Conservation (phyloP, 2,797 vertebrate species). For the Myotis pilosus region DNA sequence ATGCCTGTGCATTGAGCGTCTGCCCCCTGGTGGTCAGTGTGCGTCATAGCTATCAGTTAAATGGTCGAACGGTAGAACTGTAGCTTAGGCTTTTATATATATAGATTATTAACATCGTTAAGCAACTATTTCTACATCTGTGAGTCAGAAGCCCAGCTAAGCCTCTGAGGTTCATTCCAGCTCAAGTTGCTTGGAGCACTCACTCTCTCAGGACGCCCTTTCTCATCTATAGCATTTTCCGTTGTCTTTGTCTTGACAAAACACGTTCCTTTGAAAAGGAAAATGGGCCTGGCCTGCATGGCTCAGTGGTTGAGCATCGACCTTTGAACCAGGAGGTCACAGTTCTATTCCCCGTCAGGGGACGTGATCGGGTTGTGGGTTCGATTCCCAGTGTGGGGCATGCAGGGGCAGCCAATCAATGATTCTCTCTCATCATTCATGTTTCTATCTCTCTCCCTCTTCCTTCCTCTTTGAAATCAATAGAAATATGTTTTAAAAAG, state of each 20-base stretch:
- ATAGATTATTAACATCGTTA: neutral
- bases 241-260: neutral
- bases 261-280: neutral
- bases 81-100: no score
- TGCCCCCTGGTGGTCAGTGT: no score
- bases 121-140: neutral
- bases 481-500: neutral
- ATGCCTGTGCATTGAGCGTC: no score
- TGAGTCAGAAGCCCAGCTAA: neutral
- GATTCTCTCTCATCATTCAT: neutral
- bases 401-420: neutral
- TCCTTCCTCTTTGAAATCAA: neutral
- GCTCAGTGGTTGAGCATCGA: neutral
- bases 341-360: neutral
- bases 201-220: neutral
- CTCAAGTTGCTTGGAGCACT: neutral
- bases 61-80: no score
- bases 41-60: no score
- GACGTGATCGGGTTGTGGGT: neutral
- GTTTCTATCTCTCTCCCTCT: neutral
- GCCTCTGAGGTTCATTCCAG: neutral
- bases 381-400: neutral
- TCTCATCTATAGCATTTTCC: neutral
- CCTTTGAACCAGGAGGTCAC: neutral
- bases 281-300: neutral